These are phyloP conservation scores for Drosophila hawaiiensis DNA, from an alignment of 2,888 invertebrate genomes.

Conservation along the genomic window DNA sequence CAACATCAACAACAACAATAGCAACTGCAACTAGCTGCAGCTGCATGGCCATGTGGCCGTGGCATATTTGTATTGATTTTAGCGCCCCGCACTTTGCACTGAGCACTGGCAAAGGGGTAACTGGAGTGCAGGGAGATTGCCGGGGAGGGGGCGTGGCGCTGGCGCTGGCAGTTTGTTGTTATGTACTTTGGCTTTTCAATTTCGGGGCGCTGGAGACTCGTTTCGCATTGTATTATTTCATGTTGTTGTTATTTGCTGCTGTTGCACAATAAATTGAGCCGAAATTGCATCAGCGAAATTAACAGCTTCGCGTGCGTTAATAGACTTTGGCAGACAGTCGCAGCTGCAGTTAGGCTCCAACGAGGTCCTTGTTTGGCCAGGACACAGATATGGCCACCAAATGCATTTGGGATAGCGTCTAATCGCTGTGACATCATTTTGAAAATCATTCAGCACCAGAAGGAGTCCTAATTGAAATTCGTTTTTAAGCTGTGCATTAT, in stretches of 20 bases:
- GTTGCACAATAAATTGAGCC: slow-evolving; percentile 79
- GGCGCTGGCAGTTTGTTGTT: slow-evolving; percentile 73
- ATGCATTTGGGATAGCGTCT: slow-evolving; percentile 39
- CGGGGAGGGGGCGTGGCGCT: background rate
- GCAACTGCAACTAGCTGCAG: slow-evolving; percentile 3
- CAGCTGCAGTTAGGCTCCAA: slow-evolving; percentile 26
- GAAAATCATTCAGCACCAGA: background rate
- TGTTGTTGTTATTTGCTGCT: slow-evolving; percentile 9
- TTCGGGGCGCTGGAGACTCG: slow-evolving; percentile 62
- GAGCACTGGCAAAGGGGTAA: slow-evolving; percentile 6
- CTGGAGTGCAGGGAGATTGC: background rate
- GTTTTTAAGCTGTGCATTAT: background rate
- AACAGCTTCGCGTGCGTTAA: slow-evolving; percentile 81
- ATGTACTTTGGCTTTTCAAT: slow-evolving; percentile 80
- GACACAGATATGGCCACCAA: slow-evolving; percentile 22
- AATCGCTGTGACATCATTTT: slow-evolving; percentile 20
- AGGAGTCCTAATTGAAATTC: slow-evolving; percentile 2
- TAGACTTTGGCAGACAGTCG: slow-evolving; percentile 70
- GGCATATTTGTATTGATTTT: slow-evolving; percentile 80
- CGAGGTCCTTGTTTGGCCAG: background rate
- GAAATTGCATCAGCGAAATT: slow-evolving; percentile 80
- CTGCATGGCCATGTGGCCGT: slow-evolving; percentile 65
- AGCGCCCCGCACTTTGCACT: slow-evolving; percentile 60
- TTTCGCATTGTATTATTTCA: slow-evolving; percentile 62
- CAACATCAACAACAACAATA: background rate